Base-by-base conservation (phyloP, 2,797 vertebrate species). In the Mus spretus region DNA sequence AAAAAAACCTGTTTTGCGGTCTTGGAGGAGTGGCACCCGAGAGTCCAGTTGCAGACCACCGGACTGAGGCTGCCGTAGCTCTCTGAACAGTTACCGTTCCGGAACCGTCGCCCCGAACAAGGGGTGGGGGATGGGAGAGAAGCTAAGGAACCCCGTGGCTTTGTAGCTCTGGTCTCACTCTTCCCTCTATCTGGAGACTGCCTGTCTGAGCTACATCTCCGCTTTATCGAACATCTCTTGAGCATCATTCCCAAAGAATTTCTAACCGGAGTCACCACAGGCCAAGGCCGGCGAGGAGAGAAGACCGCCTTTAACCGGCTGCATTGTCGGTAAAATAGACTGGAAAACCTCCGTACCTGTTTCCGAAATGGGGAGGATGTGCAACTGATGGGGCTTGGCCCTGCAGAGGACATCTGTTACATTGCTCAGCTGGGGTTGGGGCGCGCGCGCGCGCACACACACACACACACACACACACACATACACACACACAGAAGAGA, bases 231-330 rank as follows among this genome's bases (percentile, higher is more conserved):
- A 80, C 50, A 50, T 50, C 50, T 67, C 77, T 26, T 8, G 31
- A 57, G 67, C 10, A 0, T 70, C 83, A 8, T 50, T n/a, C 12
- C 55, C 87, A 26, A n/a, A 31, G 24, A 20, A 1, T 34, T 65
- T 24, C 72, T 11, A 9, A 47, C 44, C 26, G 0, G 15, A 55
- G 77, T 53, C 47, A 1, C 40, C 0, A 0, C 40, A 61, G 67
- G 53, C 53, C 59, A n/a, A 12, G 13, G 61, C 63, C 2, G 3
- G 15, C 0, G 0, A 19, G 20, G 4, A n/a, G 3, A 47, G 7
- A n/a, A n/a, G 70, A 40, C 72, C 4, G 0, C 55, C 40, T 34
- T n/a, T 37, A 31, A 44, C 79, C 6, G 1, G 40, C 44, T 74
- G 85, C 24, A 50, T 89, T n/a, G 2, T 65, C 24, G 6, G 44